Base-by-base conservation (phyloP, 2,888 invertebrate genomes). In the Drepana falcataria region DNA sequence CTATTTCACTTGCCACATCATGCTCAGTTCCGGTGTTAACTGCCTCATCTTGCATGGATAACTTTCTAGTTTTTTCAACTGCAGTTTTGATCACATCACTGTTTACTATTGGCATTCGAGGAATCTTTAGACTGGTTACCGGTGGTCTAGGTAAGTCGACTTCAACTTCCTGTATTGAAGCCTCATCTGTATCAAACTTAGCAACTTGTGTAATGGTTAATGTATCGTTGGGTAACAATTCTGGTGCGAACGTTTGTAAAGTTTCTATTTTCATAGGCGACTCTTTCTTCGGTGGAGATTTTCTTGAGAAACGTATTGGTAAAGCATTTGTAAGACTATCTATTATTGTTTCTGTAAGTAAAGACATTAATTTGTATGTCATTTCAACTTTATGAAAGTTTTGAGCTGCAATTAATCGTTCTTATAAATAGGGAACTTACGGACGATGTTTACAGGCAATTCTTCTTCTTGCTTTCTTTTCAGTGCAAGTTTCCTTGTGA, bases 91-190 rank as follows among this genome's bases (percentile, higher is more conserved):
- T 65, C 0, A 83, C 66, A 21, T 87, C 87, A 60, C 87, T 88
- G 48, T 56, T 83, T 3, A 81, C 61, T 35, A 89, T 49, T 4
- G 90, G 90, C 90, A 91, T 90, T 79, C 81, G 86, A 4, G 87
- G 89, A 59, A 87, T 81, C 70, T 81, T 85, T 53, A 82, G 83
- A 2, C 57, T 9, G 9, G 44, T 9, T 9, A 44, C 51, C 9
- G 55, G 47, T 56, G 64, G 69, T 2, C 56, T 58, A 40, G 49
- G 34, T n/a, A 65, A 9, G 9, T 44, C 53, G 35, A 59, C 54
- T 47, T 70, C 73, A 0, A 63, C 3, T 35, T 67, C 64, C 48
- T 69, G 63, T 35, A 55, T 40, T 33, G 56, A 21, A 34, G 60
- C n/a, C 4, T 67, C 65, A 7, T 71, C 60, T 4, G 51, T 53